Base-by-base conservation (phyloP, 2,888 invertebrate species). In the Xestia rhomboidea region DNA sequence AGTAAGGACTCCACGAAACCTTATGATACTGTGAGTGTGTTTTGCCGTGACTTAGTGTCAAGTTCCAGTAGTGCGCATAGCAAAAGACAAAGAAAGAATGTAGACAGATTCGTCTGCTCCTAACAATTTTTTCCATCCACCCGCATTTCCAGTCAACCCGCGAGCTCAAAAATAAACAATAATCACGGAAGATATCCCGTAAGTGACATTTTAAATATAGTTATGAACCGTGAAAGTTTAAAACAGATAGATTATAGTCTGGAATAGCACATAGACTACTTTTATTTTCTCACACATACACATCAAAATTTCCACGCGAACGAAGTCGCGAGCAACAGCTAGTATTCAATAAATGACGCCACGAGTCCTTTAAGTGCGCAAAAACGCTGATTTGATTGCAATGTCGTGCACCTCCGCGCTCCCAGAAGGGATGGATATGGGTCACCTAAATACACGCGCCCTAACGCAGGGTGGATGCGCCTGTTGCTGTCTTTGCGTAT, bases 361-460 rank as follows among this genome's bases (percentile, higher is more conserved):
- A 18, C 57, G 62, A 63, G 67, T 81, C 57, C 51, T 73, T 27
- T 72, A 69, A 81, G 82, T 85, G 89, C 88, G 89, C 90, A 90
- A 86, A 91, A 91, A 90, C 87, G 85, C 84, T 90, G 90, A 93
- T 94, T 92, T 94, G 93, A 94, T 94, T 95, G 95, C 95, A 95
- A 89, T 92, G 90, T 91, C 93, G 92, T 94, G 95, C 94, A 94
- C 86, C 88, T 80, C 85, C 69, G 82, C 78, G 86, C 85, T 91
- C 91, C 94, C 91, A 87, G 87, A 88, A 93, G 95, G 93, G 93
- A 87, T 86, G 89, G 80, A 95, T 93, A 83, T 95, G 92, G 96
- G 96, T 96, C 94, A 95, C 95, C 95, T 93, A 93, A 91, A 94
- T 95, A 92, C 91, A 91, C 84, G 87, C 86, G 87, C 93, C 94